Conservation (phyloP, 2,888 invertebrate species). For the Biston betularia region DNA sequence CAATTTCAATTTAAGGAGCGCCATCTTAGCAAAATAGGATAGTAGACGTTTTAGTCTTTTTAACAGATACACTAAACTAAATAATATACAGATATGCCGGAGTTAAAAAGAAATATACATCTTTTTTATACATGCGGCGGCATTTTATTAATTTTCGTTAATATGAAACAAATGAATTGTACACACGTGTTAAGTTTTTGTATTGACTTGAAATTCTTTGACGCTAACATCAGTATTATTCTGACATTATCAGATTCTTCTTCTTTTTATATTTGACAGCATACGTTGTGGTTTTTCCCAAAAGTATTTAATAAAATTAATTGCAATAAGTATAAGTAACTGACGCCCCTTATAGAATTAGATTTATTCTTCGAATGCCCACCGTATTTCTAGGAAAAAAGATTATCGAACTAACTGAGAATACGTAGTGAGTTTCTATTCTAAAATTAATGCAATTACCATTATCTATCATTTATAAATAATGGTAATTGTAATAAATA, state of each 20-base stretch:
- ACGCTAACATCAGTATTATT: neutral
- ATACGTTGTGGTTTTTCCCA: neutral
- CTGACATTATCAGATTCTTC: neutral
- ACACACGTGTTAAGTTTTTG: neutral
- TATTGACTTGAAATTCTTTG: neutral
- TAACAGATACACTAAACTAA: neutral
- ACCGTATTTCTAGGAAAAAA: too few species aligned
- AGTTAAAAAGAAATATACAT: neutral
- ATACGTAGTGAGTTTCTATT: too few species aligned
- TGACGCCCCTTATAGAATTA: too few species aligned
- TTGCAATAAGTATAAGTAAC: too few species aligned
- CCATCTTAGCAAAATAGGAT: slow-evolving; percentile 54
- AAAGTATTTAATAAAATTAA: too few species aligned
- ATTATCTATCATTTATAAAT: too few species aligned
- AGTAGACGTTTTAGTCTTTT: neutral
- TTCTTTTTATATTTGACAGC: neutral
- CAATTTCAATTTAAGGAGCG: slow-evolving; percentile 68
- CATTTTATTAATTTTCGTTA: neutral
- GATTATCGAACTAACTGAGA: too few species aligned
- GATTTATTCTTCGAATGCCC: too few species aligned
- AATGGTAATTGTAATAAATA: too few species aligned
- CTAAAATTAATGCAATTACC: too few species aligned
- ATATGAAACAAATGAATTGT: neutral
- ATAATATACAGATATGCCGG: neutral
- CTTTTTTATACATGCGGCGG: neutral